Evolutionary conservation across 2,113 vertebrate species (phyloP).

Genomic region (Dicerorhinus sumatrensis): DNA sequence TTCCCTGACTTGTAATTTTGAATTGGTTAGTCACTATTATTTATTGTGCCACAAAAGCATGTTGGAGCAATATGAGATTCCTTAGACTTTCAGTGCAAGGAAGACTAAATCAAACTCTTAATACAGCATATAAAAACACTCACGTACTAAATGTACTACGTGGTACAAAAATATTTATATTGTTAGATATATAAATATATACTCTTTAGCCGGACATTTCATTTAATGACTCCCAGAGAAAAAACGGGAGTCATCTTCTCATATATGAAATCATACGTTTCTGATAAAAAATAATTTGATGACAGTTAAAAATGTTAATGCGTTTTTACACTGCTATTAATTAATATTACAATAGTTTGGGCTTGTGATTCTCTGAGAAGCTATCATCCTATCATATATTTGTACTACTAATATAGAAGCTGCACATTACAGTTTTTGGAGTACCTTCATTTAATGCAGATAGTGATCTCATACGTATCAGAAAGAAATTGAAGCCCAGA

Average conservation of each 20-base stretch:
- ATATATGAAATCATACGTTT: neutral
- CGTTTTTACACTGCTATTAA: neutral
- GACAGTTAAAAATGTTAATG: neutral
- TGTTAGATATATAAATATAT: neutral
- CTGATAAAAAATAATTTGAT: constrained; percentile 9
- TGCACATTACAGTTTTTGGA: neutral
- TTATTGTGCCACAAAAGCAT: neutral
- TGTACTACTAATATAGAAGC: neutral
- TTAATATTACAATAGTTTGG: neutral
- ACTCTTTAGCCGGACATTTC: neutral
- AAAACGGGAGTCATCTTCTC: neutral
- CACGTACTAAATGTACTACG: neutral
- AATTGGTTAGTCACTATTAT: neutral
- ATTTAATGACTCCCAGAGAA: neutral
- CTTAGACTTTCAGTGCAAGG: neutral
- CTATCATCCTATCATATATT: too few species aligned
- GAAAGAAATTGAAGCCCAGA: neutral
- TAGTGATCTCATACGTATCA: neutral
- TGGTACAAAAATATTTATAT: neutral
- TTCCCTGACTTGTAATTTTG: neutral
- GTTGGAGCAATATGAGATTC: neutral
- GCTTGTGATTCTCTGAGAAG: neutral
- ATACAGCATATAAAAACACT: neutral
- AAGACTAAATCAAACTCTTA: neutral
- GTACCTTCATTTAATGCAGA: neutral